Evolutionary conservation across 2,888 invertebrate genomes (phyloP).

Genomic region (Horisme vitalbata): DNA sequence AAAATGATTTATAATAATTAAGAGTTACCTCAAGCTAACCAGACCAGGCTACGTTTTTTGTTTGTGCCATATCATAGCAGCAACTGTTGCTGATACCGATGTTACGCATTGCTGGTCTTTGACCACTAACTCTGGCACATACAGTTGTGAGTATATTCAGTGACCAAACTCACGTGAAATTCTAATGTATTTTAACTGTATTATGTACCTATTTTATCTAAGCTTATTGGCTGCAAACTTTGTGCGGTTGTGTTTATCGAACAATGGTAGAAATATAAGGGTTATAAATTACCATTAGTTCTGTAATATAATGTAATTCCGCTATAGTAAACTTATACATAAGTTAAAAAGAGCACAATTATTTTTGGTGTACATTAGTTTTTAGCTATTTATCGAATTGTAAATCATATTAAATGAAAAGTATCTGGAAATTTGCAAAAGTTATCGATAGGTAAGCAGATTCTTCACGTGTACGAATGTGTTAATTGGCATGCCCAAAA

Average conservation of each 20-base stretch:
- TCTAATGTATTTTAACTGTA: no score
- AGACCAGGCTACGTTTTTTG: no score
- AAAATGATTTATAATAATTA: no score
- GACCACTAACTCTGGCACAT: no score
- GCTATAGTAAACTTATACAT: slow-evolving; percentile 32
- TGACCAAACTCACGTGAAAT: no score
- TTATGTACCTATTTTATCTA: background rate
- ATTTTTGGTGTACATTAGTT: slow-evolving; percentile 51
- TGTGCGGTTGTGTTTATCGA: slow-evolving; percentile 11
- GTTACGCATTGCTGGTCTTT: no score
- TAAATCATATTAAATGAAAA: slow-evolving; percentile 27
- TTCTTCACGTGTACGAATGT: no score
- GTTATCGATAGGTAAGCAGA: background rate
- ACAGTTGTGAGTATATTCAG: no score
- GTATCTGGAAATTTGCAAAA: slow-evolving; percentile 11
- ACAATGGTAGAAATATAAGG: slow-evolving; percentile 10
- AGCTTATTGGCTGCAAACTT: slow-evolving; percentile 14
- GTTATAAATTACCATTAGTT: slow-evolving; percentile 14
- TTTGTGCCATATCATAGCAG: no score
- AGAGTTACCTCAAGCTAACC: no score
- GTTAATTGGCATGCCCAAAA: no score
- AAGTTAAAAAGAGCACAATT: slow-evolving; percentile 46
- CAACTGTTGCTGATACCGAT: no score
- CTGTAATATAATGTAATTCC: slow-evolving; percentile 18
- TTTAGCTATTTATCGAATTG: slow-evolving; percentile 49